Evolutionary conservation across 2,113 vertebrate species (phyloP), one percentile per base, ranked within the genome.

Genomic region (Crotalus horridus): DNA sequence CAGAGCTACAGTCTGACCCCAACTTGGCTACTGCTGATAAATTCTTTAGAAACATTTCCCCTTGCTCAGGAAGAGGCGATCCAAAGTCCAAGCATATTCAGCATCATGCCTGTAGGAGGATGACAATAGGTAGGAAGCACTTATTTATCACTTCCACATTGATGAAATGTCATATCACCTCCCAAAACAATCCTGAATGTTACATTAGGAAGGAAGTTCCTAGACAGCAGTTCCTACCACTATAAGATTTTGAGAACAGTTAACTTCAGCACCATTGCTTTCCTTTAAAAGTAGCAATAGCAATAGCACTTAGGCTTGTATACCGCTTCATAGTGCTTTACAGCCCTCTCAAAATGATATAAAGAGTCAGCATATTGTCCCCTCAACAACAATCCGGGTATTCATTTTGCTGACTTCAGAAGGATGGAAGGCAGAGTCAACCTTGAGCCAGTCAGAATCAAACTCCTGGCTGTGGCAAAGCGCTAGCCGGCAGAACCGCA

Each of bases 81-180:
- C 74, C 74, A 81, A 7, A 39, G 74, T 81, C 74, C 74, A 81
- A 81, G 17, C 0, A 10, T 1, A 0, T 21, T 0, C 54, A 0
- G 69, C 0, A 4, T 51, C 46, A 24, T 91, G 46, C 58, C 43
- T 8, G 6, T 11, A 91, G 89, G 93, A 90, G 48, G 11, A 0
- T 24, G 20, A 10, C 54, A 85, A 95, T 95, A 33, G 94, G 93
- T 85, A 91, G 93, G 11, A 92, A 95, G 92, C 85, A 0, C 2
- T 46, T 1, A 91, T 92, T 93, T 93, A 94, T 74, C 2, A 0
- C 93, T 92, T 94, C 92, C 95, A 86, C 93, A 46, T 94, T 92
- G 93, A 90, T 93, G 93, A 21, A 0, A 33, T 12, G 21, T 92
- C 89, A 87, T 91, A 17, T 39, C 33, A 51, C 48, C 39, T 17